These are phyloP conservation scores for Ginglymostoma cirratum DNA, from an alignment of 2,113 vertebrate genomes.

Conservation along the genomic window DNA sequence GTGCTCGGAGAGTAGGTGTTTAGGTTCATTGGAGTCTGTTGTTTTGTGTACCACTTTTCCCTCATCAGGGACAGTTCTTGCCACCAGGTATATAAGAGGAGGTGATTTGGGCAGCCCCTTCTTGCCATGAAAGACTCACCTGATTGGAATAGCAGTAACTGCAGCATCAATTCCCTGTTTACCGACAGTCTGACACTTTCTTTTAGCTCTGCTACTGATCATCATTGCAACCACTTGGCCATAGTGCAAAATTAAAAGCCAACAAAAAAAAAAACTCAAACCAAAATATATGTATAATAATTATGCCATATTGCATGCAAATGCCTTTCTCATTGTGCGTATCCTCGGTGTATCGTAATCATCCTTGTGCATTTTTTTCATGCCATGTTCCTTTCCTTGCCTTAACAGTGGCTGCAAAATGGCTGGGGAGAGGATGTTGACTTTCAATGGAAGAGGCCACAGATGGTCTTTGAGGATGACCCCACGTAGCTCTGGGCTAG, in stretches of 20 bases:
- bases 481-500: background rate
- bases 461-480: background rate
- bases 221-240: background rate
- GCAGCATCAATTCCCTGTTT: background rate
- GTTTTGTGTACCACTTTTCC: no score
- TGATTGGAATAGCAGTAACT: background rate
- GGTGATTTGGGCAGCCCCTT: background rate
- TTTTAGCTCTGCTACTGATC: background rate
- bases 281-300: background rate
- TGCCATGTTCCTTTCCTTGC: background rate
- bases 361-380: background rate
- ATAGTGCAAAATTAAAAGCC: background rate
- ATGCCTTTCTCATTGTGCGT: background rate
- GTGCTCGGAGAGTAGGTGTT: background rate
- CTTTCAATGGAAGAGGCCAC: background rate
- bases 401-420: background rate
- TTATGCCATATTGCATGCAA: background rate
- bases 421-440: background rate
- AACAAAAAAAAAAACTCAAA: background rate
- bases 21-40: background rate
- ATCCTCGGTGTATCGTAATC: background rate
- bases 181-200: background rate
- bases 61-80: background rate
- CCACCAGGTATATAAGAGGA: background rate
- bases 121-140: background rate